phyloP scores from a whole-genome alignment of 2,888 invertebrate genomes.

The Mythimna lalbum region DNA sequence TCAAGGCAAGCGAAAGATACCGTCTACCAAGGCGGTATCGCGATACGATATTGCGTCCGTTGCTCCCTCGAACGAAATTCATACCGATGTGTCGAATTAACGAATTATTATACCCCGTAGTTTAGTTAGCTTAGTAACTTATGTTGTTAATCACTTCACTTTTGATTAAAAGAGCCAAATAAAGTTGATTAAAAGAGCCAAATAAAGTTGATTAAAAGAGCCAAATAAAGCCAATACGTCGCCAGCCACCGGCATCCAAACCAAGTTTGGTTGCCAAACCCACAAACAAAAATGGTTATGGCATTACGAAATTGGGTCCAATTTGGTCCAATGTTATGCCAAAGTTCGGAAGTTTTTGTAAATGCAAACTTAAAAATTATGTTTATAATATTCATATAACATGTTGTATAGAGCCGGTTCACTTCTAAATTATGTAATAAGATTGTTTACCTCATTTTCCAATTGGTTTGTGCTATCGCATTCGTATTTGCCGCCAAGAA shows the following conservation, averaged over 20 bases:
- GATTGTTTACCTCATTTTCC: conserved; percentile 77
- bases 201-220: conserved; percentile 8
- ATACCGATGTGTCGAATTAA: background rate
- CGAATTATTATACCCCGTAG: background rate
- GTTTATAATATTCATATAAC: background rate
- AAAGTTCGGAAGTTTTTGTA: conserved; percentile 35
- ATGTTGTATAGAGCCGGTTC: background rate
- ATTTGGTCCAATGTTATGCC: conserved; percentile 63
- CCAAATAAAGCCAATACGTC: conserved; percentile 24
- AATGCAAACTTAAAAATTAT: conserved; percentile 17
- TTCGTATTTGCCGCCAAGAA: conserved; percentile 84
- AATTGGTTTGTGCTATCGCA: conserved; percentile 78
- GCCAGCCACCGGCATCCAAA: conserved; percentile 2
- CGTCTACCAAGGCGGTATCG: background rate
- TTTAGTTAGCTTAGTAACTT: background rate
- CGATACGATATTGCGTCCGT: background rate
- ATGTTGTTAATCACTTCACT: background rate
- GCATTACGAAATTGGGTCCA: conserved; percentile 68
- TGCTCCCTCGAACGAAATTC: background rate
- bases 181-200: conserved; percentile 9
- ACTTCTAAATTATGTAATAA: background rate
- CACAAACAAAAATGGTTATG: conserved; percentile 44
- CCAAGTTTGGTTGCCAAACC: conserved; percentile 54
- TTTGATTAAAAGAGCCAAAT: conserved; percentile 6
- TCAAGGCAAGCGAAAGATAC: background rate